Conservation (phyloP, 2,113 vertebrate genomes). For the Cnemophilus loriae region DNA sequence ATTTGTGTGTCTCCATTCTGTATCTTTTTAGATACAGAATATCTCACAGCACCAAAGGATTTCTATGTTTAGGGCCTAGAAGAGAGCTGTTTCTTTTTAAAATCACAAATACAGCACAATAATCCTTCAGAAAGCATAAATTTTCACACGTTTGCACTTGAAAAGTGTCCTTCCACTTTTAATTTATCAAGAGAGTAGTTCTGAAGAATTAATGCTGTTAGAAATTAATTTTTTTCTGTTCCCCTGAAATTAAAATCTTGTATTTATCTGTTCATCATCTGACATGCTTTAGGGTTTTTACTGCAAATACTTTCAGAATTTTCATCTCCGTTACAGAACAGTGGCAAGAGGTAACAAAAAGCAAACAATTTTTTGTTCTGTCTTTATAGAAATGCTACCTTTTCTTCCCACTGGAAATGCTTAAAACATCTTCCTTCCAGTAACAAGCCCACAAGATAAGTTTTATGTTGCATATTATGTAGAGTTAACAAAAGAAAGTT, state of each 20-base stretch:
- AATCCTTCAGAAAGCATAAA: neutral
- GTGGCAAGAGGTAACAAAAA: neutral
- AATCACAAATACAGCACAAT: neutral
- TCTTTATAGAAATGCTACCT: neutral
- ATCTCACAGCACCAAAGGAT: neutral
- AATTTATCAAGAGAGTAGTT: neutral
- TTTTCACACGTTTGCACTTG: neutral
- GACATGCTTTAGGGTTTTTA: neutral
- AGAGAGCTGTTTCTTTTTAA: neutral
- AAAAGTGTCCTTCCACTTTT: neutral
- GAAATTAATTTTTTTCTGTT: neutral
- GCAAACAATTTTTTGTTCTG: neutral
- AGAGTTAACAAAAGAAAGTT: neutral
- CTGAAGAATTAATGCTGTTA: neutral
- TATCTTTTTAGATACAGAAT: neutral
- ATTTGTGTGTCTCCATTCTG: neutral
- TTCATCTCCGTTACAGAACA: neutral
- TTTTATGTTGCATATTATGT: neutral
- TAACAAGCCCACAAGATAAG: neutral
- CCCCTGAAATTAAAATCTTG: neutral
- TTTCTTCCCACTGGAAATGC: neutral
- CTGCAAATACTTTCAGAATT: neutral
- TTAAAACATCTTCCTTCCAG: neutral
- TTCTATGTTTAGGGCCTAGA: neutral
- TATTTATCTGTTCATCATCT: neutral